A percentile compares a stretch with the other conserved stretches of the same genome.
Conservation (phyloP, 2,888 invertebrate genomes). For the Erpobdella octoculata region DNA sequence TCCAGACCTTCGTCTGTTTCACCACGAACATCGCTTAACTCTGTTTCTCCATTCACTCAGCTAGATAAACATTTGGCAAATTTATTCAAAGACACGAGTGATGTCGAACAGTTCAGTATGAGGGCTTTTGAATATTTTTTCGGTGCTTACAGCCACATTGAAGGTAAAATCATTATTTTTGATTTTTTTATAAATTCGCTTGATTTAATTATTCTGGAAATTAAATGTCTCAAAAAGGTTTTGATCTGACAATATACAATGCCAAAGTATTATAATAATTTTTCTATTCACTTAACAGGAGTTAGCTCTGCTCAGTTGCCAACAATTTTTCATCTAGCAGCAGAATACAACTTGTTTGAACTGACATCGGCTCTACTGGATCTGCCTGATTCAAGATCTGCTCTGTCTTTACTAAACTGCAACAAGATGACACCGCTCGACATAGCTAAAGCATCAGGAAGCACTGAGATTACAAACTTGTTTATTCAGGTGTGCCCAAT, state of each 20-base stretch:
- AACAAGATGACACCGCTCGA: constrained; percentile 5
- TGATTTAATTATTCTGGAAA: background rate
- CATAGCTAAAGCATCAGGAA: background rate
- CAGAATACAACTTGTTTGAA: background rate
- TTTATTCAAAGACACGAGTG: constrained; percentile 8
- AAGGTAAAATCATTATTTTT: background rate
- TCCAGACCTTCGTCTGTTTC: background rate
- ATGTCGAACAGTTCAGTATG: constrained; percentile 22
- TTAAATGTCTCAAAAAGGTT: background rate
- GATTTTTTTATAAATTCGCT: background rate
- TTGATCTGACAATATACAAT: background rate
- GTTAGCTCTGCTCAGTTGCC: background rate
- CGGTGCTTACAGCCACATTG: constrained; percentile 14
- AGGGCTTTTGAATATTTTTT: constrained; percentile 25
- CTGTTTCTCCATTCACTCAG: background rate
- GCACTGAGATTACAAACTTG: background rate
- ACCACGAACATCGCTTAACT: background rate
- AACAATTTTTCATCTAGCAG: constrained; percentile 12
- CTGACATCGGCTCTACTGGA: constrained; percentile 16
- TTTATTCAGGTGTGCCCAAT: too few relatives aligned
- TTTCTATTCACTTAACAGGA: background rate
- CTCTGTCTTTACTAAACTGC: constrained; percentile 14
- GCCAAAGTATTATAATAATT: background rate
- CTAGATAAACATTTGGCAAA: background rate
- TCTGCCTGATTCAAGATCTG: constrained; percentile 18